phyloP scores from a whole-genome alignment of 2,888 invertebrate species.

The Norana najaformis region DNA sequence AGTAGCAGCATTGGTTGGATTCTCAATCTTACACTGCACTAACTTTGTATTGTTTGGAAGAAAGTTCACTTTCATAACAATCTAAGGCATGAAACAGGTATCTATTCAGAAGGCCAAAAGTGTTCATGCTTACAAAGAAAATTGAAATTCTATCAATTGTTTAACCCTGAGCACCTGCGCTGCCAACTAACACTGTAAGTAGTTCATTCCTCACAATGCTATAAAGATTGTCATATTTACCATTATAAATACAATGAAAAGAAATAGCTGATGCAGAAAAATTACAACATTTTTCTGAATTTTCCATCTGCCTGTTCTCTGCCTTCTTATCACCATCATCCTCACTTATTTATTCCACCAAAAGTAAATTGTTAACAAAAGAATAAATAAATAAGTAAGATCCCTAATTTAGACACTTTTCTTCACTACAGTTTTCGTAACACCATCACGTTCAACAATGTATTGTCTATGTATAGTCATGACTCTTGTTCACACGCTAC shows the following conservation, averaged over 20 bases:
- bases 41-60: background rate
- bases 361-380: background rate
- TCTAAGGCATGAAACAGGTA: background rate
- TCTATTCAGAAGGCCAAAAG: background rate
- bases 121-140: background rate
- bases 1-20: background rate
- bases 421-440: no score
- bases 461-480: background rate
- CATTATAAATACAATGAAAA: background rate
- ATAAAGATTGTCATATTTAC: background rate
- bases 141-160: background rate
- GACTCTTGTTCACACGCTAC: background rate
- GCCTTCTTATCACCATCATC: background rate
- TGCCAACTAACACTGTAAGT: background rate
- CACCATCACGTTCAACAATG: background rate
- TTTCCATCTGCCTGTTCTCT: background rate
- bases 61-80: constrained; percentile 14
- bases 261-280: background rate
- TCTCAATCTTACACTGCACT: background rate
- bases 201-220: background rate
- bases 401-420: background rate
- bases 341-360: background rate
- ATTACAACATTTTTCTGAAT: background rate
- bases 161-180: background rate
- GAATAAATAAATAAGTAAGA: background rate